These are phyloP conservation scores for Montipora capricornis DNA, from an alignment of 64 coral and sea anemone genomes.

Conservation along the genomic window DNA sequence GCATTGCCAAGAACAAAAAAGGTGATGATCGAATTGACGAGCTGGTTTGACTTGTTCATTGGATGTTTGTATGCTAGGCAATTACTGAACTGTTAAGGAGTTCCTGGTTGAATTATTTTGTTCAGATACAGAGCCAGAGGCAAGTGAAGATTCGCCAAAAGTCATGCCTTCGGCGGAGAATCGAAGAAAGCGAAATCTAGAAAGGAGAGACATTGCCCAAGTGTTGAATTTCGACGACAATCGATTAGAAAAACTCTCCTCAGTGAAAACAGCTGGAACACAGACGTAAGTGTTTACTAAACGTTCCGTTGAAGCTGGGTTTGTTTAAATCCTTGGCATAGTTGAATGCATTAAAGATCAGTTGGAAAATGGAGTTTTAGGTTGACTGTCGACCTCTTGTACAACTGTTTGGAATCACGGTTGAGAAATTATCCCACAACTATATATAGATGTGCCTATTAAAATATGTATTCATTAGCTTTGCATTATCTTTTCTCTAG, in stretches of 20 bases:
- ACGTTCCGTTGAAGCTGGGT: too few relatives aligned
- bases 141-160: constrained; percentile 73
- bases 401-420: too few relatives aligned
- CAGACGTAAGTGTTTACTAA: constrained; percentile 78
- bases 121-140: constrained; percentile 56
- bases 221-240: constrained; percentile 81
- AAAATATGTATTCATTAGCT: too few relatives aligned
- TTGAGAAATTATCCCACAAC: too few relatives aligned
- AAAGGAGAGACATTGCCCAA: constrained; percentile 79
- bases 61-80: neutral
- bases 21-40: neutral
- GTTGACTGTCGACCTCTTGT: too few relatives aligned
- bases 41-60: neutral
- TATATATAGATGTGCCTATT: too few relatives aligned
- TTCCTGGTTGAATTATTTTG: neutral
- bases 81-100: neutral
- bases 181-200: constrained; percentile 87
- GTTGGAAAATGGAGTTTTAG: too few relatives aligned
- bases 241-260: constrained; percentile 66
- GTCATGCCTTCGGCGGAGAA: constrained; percentile 77
- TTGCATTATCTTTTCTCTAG: too few relatives aligned
- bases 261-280: constrained; percentile 87
- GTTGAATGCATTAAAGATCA: too few relatives aligned
- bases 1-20: constrained; percentile 3
- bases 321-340: neutral